Base-by-base conservation (phyloP, 2,113 vertebrate genomes). In the Coracopsis vasa region DNA sequence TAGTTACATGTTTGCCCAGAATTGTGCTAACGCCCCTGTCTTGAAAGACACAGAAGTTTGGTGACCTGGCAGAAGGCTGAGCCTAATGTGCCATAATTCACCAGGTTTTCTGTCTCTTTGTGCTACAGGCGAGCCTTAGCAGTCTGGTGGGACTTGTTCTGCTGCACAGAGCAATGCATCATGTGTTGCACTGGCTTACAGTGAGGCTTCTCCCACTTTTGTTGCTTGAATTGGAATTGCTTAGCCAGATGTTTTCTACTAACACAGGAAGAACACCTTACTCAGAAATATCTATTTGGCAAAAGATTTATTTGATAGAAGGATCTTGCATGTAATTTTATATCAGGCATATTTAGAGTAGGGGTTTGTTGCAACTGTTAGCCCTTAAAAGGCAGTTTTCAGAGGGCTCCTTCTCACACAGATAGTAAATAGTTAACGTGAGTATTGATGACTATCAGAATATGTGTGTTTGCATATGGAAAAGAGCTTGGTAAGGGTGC, bases 41-140 rank as follows among this genome's bases (percentile, higher is more conserved):
- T n/a, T 0, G 3, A 75, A 80, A 75, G 20, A 8, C 15, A 45
- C 0, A 0, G 12, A 64, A 58, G 8, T 82, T 87, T 64, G 75
- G 51, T 74, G 35, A 56, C 33, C 58, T 65, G 61, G 11, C 8
- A 65, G 79, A 88, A 89, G 24, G 23, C 4, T 51, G 58, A 80
- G n/a, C 29, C 41, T 47, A 31, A 54, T 56, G 60, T 65, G 67
- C 64, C 7, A 11, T 28, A 88, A 50, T 11, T 74, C 12, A 2
- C 2, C 0, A 0, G 6, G 6, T 62, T 90, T 90, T 80, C 58
- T 74, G 10, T 5, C 27, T 86, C 18, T 79, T 19, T 0, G 0
- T 69, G 56, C 33, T 74, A 17, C 51, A 39, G 13, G 33, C 47
- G 21, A 94, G 18, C 3, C 25, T 33, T 44, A 58, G 54, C 0